Conservation (phyloP, 2,113 vertebrate species). For the Aramus guarauna region DNA sequence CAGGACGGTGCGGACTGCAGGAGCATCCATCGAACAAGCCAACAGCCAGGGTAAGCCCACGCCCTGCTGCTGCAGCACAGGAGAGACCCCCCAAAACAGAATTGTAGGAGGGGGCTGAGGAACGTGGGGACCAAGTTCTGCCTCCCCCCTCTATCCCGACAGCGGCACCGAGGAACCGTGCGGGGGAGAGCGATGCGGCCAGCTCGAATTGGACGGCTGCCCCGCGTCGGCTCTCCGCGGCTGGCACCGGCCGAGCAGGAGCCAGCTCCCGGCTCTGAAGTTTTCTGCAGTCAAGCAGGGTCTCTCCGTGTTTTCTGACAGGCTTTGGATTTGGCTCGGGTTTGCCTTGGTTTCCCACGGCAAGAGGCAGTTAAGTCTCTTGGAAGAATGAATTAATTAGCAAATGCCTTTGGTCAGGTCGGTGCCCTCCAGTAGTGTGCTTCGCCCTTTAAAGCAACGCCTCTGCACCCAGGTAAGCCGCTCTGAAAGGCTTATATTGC, state of each 20-base stretch:
- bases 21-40: neutral
- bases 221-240: fast-evolving
- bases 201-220: neutral
- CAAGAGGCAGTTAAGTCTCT: slow-evolving; percentile 57
- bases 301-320: slow-evolving; percentile 3
- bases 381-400: slow-evolving; percentile 65
- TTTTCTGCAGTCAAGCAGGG: neutral
- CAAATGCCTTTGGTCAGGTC: slow-evolving; percentile 57
- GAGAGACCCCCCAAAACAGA: neutral
- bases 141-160: neutral
- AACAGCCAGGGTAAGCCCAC: neutral
- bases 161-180: fast-evolving
- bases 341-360: slow-evolving; percentile 32
- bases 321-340: slow-evolving; percentile 23
- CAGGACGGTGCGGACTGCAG: neutral
- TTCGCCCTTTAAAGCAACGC: neutral
- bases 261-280: neutral
- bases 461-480: neutral
- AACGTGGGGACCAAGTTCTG: neutral
- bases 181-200: fast-evolving
- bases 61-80: neutral
- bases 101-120: neutral
- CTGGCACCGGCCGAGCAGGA: neutral
- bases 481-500: neutral
- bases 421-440: neutral